Conservation (phyloP, 2,797 vertebrate species). For the Chanos chanos region DNA sequence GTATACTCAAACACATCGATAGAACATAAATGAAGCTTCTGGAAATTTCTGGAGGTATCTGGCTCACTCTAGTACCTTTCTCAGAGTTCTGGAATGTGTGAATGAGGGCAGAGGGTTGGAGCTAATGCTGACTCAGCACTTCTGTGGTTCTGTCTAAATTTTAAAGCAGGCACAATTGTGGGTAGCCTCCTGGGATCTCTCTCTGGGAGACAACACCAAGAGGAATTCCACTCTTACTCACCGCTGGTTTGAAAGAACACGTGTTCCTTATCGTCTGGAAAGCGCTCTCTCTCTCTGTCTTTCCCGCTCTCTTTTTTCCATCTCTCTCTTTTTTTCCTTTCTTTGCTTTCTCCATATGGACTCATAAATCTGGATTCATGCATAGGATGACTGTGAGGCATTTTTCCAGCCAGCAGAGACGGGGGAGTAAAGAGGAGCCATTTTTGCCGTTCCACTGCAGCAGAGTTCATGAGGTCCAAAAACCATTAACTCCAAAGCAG, state of each 20-base stretch:
- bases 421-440: background rate
- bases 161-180: constrained; percentile 35
- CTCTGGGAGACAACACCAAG: constrained; percentile 35
- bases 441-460: background rate
- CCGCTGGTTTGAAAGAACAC: constrained; percentile 24
- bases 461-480: no score
- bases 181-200: constrained; percentile 24
- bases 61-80: background rate
- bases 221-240: constrained; percentile 44
- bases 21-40: background rate
- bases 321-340: background rate
- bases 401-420: constrained; percentile 4
- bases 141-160: constrained; percentile 51
- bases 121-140: constrained; percentile 56
- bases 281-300: constrained; percentile 16
- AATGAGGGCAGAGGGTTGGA: no score
- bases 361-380: constrained; percentile 18
- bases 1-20: no score
- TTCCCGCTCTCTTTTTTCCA: background rate
- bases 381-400: background rate
- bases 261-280: constrained; percentile 22
- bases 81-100: background rate
- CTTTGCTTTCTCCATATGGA: background rate
- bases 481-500: no score
- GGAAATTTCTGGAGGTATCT: background rate